Base-by-base conservation (phyloP, 2,888 invertebrate species). In the Diarsia dahlii region DNA sequence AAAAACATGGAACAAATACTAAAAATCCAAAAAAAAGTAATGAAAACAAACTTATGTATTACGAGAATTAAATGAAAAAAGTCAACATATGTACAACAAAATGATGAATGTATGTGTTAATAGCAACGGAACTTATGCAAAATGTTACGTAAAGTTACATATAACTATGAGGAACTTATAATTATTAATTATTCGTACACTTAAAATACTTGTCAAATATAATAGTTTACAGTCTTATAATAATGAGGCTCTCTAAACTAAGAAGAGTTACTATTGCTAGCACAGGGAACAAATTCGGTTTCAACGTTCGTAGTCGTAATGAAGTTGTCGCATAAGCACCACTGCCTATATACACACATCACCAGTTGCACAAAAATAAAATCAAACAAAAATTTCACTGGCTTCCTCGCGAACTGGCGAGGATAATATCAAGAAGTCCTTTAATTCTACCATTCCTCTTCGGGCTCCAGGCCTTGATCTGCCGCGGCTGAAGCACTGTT, bases 381-480 rank as follows among this genome's bases (percentile, higher is more conserved):
- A 88, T 79, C 82, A 80, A 77, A 80, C 74, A 78, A 80, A 80
- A 87, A 82, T 87, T 83, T 84, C 85, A 88, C 82, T 84, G 72
- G 76, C 78, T 76, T 69, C 69, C 56, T 84, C 75, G 82, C 76
- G 50, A 60, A 76, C 48, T 65, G 23, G 76, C 71, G 80, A 80
- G 46, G 39, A 46, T 87, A 88, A 85, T 89, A 87, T 91, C 88
- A 91, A 90, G 90, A 91, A 90, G 90, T 90, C 88, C 82, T 76
- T 82, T 76, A 86, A 54, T 63, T 89, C 89, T 97, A 97, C 97
- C 97, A 97, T 46, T 95, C 95, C 84, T 97, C 97, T 12, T 97
- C 97, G 0, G 96, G 96, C 85, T 97, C 97, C 58, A 94, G 92
- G 20, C 95, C 95, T 75, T 92, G 93, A 9, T 91, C 91, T 1